Evolutionary conservation across 37 sponge, comb jelly and placozoan genomes (phyloP).

Genomic region (Hexactinellida sp.): DNA sequence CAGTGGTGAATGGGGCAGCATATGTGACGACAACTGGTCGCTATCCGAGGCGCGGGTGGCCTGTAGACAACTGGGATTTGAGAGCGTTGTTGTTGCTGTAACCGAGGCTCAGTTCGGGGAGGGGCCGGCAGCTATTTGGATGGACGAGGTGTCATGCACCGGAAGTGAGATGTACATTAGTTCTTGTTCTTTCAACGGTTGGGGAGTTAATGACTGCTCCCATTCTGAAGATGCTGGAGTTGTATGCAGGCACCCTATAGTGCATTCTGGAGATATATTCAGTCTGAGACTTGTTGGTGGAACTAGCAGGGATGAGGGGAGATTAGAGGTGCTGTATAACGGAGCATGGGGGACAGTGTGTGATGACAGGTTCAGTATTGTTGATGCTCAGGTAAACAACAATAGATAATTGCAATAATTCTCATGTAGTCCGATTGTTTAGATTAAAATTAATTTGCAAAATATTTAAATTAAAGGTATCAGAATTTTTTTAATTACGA

Average conservation of each 20-base stretch:
- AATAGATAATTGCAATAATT: too few species aligned
- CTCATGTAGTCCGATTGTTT: too few species aligned
- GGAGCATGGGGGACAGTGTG: not conserved
- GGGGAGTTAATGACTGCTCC: constrained; percentile 18
- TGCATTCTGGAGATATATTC: not conserved
- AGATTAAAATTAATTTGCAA: too few species aligned
- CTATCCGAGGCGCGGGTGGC: not conserved
- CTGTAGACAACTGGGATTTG: not conserved
- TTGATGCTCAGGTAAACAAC: not conserved
- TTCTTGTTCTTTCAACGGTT: constrained; percentile 1
- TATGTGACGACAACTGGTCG: not conserved
- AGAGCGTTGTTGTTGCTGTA: not conserved
- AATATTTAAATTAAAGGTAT: too few species aligned
- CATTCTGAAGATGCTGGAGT: constrained; percentile 10
- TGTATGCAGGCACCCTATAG: not conserved
- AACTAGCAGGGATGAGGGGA: not conserved
- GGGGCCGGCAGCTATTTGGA: not conserved
- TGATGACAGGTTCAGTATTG: not conserved
- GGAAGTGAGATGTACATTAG: not conserved
- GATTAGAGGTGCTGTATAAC: not conserved
- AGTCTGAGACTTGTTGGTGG: not conserved
- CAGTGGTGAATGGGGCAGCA: not conserved
- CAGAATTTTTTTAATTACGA: too few species aligned
- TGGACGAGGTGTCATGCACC: not conserved
- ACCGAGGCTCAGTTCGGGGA: not conserved